Percentiles rank a stretch among this genome's conserved stretches.
Evolutionary conservation across 2,797 vertebrate species (phyloP).

Genomic region (Schizopygopsis malacanthus): DNA sequence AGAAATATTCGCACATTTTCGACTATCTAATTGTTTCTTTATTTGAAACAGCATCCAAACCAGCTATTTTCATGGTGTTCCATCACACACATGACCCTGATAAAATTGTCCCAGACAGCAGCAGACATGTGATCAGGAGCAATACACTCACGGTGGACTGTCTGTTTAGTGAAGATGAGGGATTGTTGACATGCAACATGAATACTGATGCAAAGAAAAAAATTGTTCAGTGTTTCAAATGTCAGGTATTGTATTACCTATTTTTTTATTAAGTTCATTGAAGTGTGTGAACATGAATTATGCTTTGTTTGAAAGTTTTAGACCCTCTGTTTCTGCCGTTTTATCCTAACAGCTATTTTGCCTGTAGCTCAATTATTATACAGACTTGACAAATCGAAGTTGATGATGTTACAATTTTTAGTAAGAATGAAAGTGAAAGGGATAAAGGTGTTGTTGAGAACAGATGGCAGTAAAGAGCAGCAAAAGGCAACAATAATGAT

Average conservation of each 20-base stretch:
- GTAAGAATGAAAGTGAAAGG: no score
- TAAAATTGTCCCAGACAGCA: no score
- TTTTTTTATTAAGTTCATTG: neutral
- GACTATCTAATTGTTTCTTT: neutral
- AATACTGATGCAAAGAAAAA: neutral
- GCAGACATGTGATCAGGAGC: no score
- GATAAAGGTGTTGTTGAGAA: no score
- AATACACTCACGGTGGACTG: neutral
- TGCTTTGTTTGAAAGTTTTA: neutral
- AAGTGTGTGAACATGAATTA: neutral
- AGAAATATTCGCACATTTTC: no score
- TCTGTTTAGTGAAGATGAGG: neutral
- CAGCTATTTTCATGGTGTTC: no score
- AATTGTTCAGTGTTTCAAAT: neutral
- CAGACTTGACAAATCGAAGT: no score
- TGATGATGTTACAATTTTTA: neutral
- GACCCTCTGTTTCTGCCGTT: neutral
- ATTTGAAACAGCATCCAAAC: no score
- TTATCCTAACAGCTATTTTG: no score
- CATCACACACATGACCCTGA: no score
- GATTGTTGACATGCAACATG: neutral
- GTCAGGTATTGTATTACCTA: neutral
- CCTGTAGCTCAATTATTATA: neutral
- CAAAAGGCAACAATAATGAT: no score
- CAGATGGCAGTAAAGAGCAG: no score